Conservation (phyloP, 2,888 invertebrate species). For the Neoscelio sp. region DNA sequence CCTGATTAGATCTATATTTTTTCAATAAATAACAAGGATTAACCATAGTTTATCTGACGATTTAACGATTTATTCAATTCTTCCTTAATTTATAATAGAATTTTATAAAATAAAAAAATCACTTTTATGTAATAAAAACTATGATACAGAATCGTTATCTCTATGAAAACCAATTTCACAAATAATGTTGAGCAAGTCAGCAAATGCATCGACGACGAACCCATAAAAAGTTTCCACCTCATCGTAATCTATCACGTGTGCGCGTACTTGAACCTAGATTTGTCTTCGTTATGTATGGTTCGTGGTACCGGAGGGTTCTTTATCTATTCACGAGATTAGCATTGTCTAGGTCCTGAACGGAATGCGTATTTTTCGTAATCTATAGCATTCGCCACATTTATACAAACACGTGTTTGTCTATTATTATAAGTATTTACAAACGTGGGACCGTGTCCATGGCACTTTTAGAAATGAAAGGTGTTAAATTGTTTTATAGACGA, state of each 20-base stretch:
- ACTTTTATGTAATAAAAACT: too few species aligned
- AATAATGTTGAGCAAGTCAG: too few species aligned
- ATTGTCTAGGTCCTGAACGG: conserved; percentile 74
- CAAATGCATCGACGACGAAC: not conserved
- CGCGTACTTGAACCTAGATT: conserved; percentile 78
- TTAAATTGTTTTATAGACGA: conserved; percentile 20
- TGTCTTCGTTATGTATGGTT: conserved; percentile 71
- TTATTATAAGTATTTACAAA: conserved; percentile 48
- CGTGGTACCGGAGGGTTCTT: conserved; percentile 75
- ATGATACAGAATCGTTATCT: too few species aligned
- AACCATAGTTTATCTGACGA: too few species aligned
- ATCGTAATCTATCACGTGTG: conserved; percentile 33
- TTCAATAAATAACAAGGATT: too few species aligned
- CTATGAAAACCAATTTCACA: too few species aligned
- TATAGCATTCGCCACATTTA: conserved; percentile 24
- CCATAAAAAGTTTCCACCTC: not conserved
- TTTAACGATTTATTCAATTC: too few species aligned
- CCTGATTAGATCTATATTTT: too few species aligned
- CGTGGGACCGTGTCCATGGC: conserved; percentile 36
- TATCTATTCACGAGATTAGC: conserved; percentile 76
- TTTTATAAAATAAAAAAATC: too few species aligned
- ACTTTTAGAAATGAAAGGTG: conserved; percentile 16
- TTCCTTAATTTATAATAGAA: too few species aligned
- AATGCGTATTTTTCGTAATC: conserved; percentile 63
- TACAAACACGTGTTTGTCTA: conserved; percentile 10